These are phyloP conservation scores for Jaculus jaculus DNA, from an alignment of 2,113 vertebrate genomes.

Conservation along the genomic window DNA sequence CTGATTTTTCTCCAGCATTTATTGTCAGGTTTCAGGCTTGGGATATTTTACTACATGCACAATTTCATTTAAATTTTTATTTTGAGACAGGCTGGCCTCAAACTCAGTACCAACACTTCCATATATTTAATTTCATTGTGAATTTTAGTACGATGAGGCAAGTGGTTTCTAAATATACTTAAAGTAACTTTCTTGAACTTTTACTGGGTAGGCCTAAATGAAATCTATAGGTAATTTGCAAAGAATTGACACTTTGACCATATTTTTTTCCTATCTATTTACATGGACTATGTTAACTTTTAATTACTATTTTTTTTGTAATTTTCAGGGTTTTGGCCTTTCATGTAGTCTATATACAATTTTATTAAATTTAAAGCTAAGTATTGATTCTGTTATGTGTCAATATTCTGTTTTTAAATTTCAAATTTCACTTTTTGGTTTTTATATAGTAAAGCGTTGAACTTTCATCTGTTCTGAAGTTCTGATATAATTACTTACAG, in stretches of 20 bases:
- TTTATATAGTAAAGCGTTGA: background rate
- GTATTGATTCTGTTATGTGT: background rate
- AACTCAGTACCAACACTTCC: background rate
- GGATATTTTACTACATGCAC: fast-evolving
- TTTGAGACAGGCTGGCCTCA: background rate
- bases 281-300: background rate
- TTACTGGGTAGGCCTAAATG: background rate
- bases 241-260: background rate
- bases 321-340: background rate
- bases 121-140: background rate
- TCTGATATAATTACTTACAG: background rate
- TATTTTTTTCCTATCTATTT: background rate
- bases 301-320: background rate
- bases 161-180: too few species aligned
- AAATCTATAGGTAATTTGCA: background rate
- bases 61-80: too few species aligned
- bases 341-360: background rate
- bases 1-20: background rate
- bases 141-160: too few species aligned
- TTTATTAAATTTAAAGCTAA: background rate
- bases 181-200: background rate
- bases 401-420: background rate
- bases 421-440: background rate
- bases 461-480: background rate
- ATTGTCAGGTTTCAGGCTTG: background rate